Evolutionary conservation across 92 coral and sea anemone genomes (phyloP), one percentile per base, ranked within the genome.

Genomic region (Actinernus sp.): DNA sequence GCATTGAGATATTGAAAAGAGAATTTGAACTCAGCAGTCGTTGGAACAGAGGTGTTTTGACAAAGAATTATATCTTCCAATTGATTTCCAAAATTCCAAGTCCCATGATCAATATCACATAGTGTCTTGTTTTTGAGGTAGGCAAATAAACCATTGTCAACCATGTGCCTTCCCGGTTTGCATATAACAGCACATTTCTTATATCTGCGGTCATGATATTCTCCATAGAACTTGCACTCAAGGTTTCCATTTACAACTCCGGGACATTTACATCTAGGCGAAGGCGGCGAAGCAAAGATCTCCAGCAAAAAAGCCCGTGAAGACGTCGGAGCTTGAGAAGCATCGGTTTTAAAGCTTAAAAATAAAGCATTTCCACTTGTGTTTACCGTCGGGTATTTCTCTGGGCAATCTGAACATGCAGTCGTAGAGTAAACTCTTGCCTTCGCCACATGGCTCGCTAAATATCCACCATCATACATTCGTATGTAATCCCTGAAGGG

Each of bases 401-500:
- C 52, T 9, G 52, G 52, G 22, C 52, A 45, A 5, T 45, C 52
- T 6, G 10, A 4, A 18, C 52, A 45, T 4, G 52, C 10, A 8
- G 5, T 4, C 5, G 52, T 8, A 23, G 10, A 4, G 10, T 9
- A 4, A 18, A 18, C 17, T 9, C 17, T 18, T 17, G 4, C 52
- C 19, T 45, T 45, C 19, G 41, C 6, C 6, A 45, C 52, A 17
- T 45, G 52, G 11, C 18, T 6, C 6, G 52, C 52, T 5, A 45
- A 45, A 45, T 45, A 45, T 4, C 52, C 52, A 17, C 52, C 52
- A 45, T 45, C 52, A 23, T 8, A 45, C 52, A 45, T 4, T 7
- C 52, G 52, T 9, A 45, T 18, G 4, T 45, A 8, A 23, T 45
- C 52, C 4, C 52, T 17, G 21, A 9, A 17, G 4, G 10, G 18